Base-by-base conservation (phyloP, 2,113 vertebrate genomes). In the Ochotona curzoniae region DNA sequence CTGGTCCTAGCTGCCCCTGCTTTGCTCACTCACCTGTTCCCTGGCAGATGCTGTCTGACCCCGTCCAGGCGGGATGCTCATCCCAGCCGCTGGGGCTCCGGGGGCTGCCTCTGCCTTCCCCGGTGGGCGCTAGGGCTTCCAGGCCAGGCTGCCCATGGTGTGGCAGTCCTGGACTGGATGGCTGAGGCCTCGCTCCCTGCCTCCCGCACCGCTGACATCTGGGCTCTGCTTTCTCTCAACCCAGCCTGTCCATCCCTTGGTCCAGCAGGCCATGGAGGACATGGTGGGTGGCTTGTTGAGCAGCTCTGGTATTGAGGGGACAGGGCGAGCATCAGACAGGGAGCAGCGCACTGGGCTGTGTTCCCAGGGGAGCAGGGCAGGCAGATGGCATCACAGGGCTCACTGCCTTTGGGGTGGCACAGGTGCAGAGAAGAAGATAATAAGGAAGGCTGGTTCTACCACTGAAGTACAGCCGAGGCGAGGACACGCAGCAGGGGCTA, bases 161-260 rank as follows among this genome's bases (percentile, higher is more conserved):
- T 35, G 64, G 67, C 76, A 28, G 4, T 7, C 75, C 61, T 0
- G 10, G 25, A 25, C 28, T 4, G 70, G 69, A n/a, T 44, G 8
- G 44, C 38, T 12, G 13, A 23, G 83, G 35, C 60, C 57, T 2
- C 75, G 23, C 44, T 1, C 61, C 14, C 20, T 20, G 74, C 26
- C 8, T 26, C 5, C 35, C 51, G 15, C 47, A 78, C 75, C 20
- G 38, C 83, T 14, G 35, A n/a, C 26, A 32, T 28, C 54, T 67
- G 54, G 35, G 23, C 35, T 86, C 69, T 87, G 87, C 93, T 86
- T n/a, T 25, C 38, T 63, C 47, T 95, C n/a, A 61, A 30, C 49
- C 35, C n/a, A 61, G 26, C 49, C 35, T 64, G 38, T 26, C 11
- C 51, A 20, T 73, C 13, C 4, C 11, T 8, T 38, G 74, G 90